These are phyloP conservation scores for Cataglyphis livida DNA, from an alignment of 2,888 invertebrate species.

Conservation along the genomic window DNA sequence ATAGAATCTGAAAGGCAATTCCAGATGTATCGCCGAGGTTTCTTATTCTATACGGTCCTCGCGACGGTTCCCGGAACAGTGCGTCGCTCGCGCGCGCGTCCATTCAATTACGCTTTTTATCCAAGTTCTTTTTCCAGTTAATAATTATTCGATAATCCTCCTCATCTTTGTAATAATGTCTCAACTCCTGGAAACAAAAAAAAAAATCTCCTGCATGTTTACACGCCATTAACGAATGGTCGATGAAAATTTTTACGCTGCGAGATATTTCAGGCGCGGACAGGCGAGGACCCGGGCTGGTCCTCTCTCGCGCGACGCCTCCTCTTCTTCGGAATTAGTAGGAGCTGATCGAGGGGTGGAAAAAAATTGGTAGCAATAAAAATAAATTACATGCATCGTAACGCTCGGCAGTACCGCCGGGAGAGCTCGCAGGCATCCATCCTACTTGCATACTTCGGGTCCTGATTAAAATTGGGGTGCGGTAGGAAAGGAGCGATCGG, in stretches of 20 bases:
- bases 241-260: constrained; percentile 9
- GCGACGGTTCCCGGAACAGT: neutral
- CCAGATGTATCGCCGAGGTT: neutral
- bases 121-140: neutral
- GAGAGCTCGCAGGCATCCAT: constrained; percentile 83
- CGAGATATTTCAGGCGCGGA: constrained; percentile 36
- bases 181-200: neutral
- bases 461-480: constrained; percentile 86
- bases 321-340: constrained; percentile 82
- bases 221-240: neutral
- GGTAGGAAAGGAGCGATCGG: constrained; percentile 80
- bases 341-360: constrained; percentile 84
- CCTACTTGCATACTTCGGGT: constrained; percentile 84
- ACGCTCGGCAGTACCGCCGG: constrained; percentile 81
- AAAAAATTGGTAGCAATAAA: constrained; percentile 86
- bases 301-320: constrained; percentile 34
- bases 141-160: neutral
- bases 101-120: neutral
- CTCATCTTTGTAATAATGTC: neutral
- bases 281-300: constrained; percentile 13
- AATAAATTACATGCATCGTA: constrained; percentile 86
- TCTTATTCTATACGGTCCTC: neutral
- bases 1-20: constrained; percentile 36
- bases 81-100: constrained; percentile 5
- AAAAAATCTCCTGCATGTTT: neutral